A percentile compares a stretch with the other conserved stretches of the same genome.
Conservation (phyloP, 1,140 invertebrate species). For the Aleiodes sp. region DNA sequence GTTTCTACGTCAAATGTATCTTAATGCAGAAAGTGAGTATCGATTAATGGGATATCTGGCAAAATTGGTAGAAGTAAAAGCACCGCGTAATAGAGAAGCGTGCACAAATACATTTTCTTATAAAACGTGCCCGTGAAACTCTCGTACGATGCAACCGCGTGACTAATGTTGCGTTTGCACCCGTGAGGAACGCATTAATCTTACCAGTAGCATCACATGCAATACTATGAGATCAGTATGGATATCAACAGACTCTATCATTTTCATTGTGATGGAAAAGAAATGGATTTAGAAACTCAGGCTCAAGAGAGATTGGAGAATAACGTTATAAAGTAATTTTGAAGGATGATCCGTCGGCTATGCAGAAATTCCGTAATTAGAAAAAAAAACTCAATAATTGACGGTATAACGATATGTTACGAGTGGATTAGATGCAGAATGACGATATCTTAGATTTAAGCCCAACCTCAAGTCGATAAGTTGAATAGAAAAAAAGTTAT, state of each 20-base stretch:
- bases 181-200: background rate
- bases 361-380: too few relatives aligned
- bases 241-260: background rate
- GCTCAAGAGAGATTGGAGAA: too few relatives aligned
- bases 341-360: too few relatives aligned
- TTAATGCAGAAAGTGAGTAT: background rate
- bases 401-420: too few relatives aligned
- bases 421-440: too few relatives aligned
- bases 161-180: background rate
- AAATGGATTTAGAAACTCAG: too few relatives aligned
- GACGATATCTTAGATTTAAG: too few relatives aligned
- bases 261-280: background rate
- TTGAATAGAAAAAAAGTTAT: too few relatives aligned
- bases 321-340: too few relatives aligned
- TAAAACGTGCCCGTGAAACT: background rate
- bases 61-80: background rate
- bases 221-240: background rate
- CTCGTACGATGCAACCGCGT: background rate
- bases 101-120: background rate
- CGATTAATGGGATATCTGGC: background rate
- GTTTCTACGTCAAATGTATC: background rate
- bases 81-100: background rate
- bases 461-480: too few relatives aligned
- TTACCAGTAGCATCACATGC: background rate
- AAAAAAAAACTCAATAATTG: too few relatives aligned